phyloP scores from a whole-genome alignment of 2,888 invertebrate species.

The Perizoma affinitatum region DNA sequence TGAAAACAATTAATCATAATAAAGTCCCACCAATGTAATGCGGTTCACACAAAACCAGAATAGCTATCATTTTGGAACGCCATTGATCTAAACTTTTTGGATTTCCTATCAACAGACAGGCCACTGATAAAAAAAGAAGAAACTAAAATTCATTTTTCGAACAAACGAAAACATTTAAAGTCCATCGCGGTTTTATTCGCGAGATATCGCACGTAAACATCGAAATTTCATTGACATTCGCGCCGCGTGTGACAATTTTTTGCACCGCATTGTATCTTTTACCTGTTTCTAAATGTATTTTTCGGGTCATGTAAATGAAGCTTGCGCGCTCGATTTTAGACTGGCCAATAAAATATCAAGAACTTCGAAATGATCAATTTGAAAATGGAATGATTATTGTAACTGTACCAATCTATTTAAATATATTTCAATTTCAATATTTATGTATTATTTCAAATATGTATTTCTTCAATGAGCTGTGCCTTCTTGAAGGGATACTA shows the following conservation, averaged over 20 bases:
- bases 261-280: conserved; percentile 53
- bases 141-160: conserved; percentile 56
- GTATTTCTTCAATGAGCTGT: too few species aligned
- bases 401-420: too few species aligned
- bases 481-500: too few species aligned
- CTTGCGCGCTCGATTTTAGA: neutral
- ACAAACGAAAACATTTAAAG: conserved; percentile 53
- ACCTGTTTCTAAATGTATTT: conserved; percentile 39
- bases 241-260: conserved; percentile 62
- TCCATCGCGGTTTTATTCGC: conserved; percentile 60
- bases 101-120: conserved; percentile 15
- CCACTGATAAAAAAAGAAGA: conserved; percentile 26
- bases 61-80: conserved; percentile 2
- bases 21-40: neutral
- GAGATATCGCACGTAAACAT: conserved; percentile 72
- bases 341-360: neutral
- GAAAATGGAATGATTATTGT: too few species aligned
- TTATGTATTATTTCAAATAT: too few species aligned
- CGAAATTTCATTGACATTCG: conserved; percentile 74
- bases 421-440: too few species aligned
- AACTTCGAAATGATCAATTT: neutral
- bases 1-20: conserved; percentile 18
- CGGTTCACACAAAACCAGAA: conserved; percentile 3
- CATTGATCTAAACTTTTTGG: conserved; percentile 20
- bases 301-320: conserved; percentile 19